phyloP scores from a whole-genome alignment of 2,888 invertebrate genomes.

The Andricus quercusramuli region DNA sequence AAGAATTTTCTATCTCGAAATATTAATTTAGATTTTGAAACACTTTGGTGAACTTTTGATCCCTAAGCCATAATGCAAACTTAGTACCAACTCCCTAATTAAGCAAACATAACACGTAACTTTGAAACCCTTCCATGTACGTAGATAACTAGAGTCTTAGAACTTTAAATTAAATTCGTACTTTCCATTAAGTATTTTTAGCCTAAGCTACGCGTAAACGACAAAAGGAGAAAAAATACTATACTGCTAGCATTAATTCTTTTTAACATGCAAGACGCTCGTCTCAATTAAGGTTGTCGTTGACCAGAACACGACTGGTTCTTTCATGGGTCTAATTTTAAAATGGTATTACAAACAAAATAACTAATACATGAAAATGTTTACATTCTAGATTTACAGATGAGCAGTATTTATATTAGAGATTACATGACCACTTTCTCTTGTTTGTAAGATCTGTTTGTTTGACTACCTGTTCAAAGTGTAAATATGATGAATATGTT shows the following conservation, averaged over 20 bases:
- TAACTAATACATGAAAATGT: background rate
- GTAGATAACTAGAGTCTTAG: slow-evolving; percentile 5
- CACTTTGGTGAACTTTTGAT: background rate
- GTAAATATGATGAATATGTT: slow-evolving; percentile 25
- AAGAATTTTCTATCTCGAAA: background rate
- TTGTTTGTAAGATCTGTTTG: slow-evolving; percentile 3
- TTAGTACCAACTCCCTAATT: background rate
- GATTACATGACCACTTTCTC: background rate
- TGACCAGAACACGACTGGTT: background rate
- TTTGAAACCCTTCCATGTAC: background rate
- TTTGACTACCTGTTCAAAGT: background rate
- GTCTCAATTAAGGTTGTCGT: slow-evolving; percentile 29
- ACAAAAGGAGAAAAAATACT: background rate
- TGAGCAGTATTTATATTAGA: background rate
- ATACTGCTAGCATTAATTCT: slow-evolving; percentile 2
- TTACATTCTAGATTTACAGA: background rate
- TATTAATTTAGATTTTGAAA: slow-evolving; percentile 1
- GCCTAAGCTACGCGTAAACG: background rate
- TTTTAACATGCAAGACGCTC: slow-evolving; percentile 33
- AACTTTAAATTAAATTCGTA: slow-evolving; percentile 7
- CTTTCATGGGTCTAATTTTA: slow-evolving; percentile 9
- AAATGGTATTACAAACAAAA: background rate
- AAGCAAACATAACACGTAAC: background rate
- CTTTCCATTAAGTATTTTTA: background rate
- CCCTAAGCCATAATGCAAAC: background rate